Conservation (phyloP, 2,113 vertebrate species). For the Hypanus sabinus region DNA sequence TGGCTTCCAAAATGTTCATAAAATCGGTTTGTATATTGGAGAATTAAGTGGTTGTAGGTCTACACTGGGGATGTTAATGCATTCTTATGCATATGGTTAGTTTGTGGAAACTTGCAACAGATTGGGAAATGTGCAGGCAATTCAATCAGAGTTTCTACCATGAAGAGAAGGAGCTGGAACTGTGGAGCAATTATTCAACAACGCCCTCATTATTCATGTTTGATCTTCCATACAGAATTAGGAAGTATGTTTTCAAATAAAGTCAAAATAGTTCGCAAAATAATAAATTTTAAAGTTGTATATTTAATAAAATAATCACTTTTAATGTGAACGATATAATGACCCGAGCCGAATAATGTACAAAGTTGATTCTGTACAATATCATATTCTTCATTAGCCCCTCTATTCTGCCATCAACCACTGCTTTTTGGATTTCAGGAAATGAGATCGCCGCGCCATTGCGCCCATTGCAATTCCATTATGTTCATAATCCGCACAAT, state of each 20-base stretch:
- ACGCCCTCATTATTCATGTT: background rate
- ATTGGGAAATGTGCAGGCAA: background rate
- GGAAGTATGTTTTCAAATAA: background rate
- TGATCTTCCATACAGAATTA: background rate
- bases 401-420: conserved; percentile 28
- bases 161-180: background rate
- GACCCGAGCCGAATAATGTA: conserved; percentile 35
- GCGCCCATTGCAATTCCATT: background rate
- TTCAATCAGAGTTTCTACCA: background rate
- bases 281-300: conserved; percentile 27
- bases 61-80: background rate
- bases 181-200: background rate
- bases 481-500: conserved; percentile 6
- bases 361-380: conserved; percentile 33
- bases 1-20: background rate
- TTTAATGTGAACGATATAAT: conserved; percentile 36
- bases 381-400: conserved; percentile 19
- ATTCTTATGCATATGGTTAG: background rate
- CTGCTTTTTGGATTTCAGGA: conserved; percentile 26
- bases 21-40: background rate
- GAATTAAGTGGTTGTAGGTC: background rate
- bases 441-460: background rate
- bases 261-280: conserved; percentile 25
- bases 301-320: conserved; percentile 37
- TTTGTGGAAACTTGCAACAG: background rate